phyloP scores from a whole-genome alignment of 53 echinoderm and acorn worm species.

The Actinopyga echinites region DNA sequence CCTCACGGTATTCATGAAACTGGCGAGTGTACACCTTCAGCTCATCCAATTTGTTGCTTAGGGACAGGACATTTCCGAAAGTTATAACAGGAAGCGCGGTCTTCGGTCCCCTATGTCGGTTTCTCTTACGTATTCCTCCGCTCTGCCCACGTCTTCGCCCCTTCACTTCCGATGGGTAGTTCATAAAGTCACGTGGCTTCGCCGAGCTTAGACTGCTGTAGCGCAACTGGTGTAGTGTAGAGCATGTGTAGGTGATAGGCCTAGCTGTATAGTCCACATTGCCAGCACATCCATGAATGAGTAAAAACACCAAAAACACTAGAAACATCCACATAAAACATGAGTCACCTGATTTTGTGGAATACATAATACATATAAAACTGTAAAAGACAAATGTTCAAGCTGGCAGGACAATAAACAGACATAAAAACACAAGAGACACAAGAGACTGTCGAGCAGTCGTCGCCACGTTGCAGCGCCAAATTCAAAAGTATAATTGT shows the following conservation, averaged over 20 bases:
- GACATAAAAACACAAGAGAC: too few relatives aligned
- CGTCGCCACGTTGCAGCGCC: background rate
- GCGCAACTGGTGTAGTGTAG: background rate
- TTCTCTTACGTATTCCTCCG: conserved; percentile 30
- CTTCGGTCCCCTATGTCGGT: background rate
- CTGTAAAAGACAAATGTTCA: background rate
- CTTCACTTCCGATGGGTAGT: background rate
- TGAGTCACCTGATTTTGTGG: background rate
- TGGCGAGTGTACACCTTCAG: conserved; percentile 3
- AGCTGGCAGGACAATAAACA: background rate
- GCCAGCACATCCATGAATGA: background rate
- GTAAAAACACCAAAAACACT: background rate
- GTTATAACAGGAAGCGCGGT: conserved; percentile 5
- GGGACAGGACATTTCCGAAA: conserved; percentile 35
- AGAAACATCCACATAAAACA: conserved; percentile 1
- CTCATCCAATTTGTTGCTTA: conserved; percentile 36
- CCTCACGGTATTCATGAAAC: conserved; percentile 24
- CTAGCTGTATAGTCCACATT: background rate
- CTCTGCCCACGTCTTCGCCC: conserved; percentile 1
- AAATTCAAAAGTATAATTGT: too few relatives aligned
- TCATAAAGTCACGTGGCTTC: background rate
- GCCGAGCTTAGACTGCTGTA: conserved; percentile 1
- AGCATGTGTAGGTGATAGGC: background rate
- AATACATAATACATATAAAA: background rate
- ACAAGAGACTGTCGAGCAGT: background rate